A percentile compares a stretch with the other conserved stretches of the same genome.
phyloP scores from a whole-genome alignment of 2,113 vertebrate species.

The Empidonax traillii region DNA sequence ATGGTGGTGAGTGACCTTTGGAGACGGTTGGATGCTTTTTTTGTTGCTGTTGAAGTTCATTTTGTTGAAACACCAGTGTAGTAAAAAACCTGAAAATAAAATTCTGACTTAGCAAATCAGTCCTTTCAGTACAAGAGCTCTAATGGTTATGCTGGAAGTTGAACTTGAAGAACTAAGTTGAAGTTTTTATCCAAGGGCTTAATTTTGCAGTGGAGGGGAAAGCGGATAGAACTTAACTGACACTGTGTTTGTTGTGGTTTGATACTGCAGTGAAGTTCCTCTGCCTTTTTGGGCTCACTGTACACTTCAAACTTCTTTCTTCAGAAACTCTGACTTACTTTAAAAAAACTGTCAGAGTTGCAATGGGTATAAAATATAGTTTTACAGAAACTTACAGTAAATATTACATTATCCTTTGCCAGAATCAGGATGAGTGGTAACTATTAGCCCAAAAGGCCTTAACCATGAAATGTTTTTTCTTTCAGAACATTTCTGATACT shows the following conservation, averaged over 20 bases:
- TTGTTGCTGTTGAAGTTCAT: slow-evolving; percentile 6
- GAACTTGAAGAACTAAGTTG: background rate
- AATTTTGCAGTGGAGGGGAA: background rate
- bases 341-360: background rate
- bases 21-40: slow-evolving; percentile 40
- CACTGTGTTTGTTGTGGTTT: background rate
- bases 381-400: background rate
- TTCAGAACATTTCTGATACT: background rate
- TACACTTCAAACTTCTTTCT: background rate
- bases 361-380: background rate
- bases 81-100: background rate
- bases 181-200: background rate
- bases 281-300: background rate
- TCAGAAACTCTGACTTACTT: background rate
- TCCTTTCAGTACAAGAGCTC: background rate
- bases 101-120: background rate
- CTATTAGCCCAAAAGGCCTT: background rate
- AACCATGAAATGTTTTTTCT: background rate
- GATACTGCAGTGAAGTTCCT: background rate
- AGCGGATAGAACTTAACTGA: background rate
- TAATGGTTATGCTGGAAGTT: background rate
- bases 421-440: background rate
- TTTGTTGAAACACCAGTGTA: background rate
- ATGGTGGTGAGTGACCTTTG: slow-evolving; percentile 56
- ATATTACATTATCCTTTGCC: background rate